Evolutionary conservation across 2,888 invertebrate species (phyloP).

Genomic region (Agelastica alni): DNA sequence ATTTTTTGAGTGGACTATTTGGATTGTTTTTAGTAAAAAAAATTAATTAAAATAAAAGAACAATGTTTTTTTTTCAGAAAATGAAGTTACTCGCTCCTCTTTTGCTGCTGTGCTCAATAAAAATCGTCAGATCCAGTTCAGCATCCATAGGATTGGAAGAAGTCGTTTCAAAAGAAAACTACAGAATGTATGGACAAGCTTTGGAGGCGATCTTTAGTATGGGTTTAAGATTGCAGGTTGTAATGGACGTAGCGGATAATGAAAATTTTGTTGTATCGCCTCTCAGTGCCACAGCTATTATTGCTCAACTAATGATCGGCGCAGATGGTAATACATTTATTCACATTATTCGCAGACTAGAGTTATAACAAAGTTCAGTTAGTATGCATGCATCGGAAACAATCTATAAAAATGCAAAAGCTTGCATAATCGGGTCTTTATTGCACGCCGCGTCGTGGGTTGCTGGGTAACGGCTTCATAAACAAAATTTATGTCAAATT

Average conservation of each 20-base stretch:
- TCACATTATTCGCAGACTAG: no score
- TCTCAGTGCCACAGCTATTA: conserved; percentile 50
- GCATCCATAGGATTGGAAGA: conserved; percentile 5
- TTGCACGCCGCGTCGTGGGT: no score
- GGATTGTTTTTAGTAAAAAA: background rate
- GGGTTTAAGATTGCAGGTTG: conserved; percentile 48
- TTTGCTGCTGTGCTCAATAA: conserved; percentile 2
- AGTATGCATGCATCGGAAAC: no score
- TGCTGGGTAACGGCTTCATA: no score
- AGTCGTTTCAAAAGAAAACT: conserved; percentile 13
- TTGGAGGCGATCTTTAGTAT: conserved; percentile 52
- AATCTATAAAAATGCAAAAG: no score
- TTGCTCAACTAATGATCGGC: conserved; percentile 54
- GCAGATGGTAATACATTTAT: conserved; percentile 49
- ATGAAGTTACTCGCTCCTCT: conserved; percentile 19
- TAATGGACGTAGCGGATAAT: conserved; percentile 41
- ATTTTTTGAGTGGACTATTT: no score
- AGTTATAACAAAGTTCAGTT: no score
- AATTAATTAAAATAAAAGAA: background rate
- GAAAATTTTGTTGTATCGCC: conserved; percentile 55
- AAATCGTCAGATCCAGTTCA: background rate
- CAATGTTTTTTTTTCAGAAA: conserved; percentile 23
- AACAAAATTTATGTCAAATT: no score
- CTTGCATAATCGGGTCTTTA: no score
- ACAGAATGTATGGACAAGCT: conserved; percentile 36